Evolutionary conservation across 2,113 vertebrate genomes (phyloP), one percentile per base, ranked within the genome.

Genomic region (Sceloporus tristichus): DNA sequence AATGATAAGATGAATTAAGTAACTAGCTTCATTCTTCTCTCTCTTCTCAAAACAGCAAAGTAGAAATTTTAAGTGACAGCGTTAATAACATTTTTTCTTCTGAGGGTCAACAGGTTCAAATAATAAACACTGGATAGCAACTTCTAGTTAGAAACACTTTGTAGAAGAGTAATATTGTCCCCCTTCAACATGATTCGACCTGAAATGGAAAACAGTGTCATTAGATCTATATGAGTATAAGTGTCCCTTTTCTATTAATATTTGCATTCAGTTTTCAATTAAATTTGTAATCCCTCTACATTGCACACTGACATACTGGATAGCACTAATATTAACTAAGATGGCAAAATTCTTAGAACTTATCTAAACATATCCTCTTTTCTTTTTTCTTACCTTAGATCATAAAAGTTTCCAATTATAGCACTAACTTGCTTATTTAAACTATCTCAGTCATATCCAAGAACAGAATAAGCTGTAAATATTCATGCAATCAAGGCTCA

Each of bases 131-230:
- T 82, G 34, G 90, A 18, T 27, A 4, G 54, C 74, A 62, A 82
- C 1, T 23, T 91, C 97, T 98, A 99, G 93, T 56, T 98, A 91
- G 98, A 96, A 82, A 99, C 98, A 71, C 98, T 99, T 91, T 99
- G 99, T 48, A 99, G 97, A 83, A 99, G 96, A 79, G 99, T 99
- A 89, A 99, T 99, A 94, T 99, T 99, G 96, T 99, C 99, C 92
- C 99, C 99, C 95, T 99, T 99, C 75, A 99, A 94, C 99, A 99
- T 99, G 96, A 99, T 96, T 94, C 99, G 98, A 89, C 99, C 99
- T 99, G 95, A 34, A 94, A 95, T 18, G 94, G 59, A 94, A 87
- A 95, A 40, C 81, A 83, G 53, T 40, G 38, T 21, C 18, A 74
- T 87, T 76, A 82, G 34, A 78, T 6, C 25, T 21, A 29, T 34